Base-by-base conservation (phyloP, 2,797 vertebrate species). In the Pygocentrus nattereri region DNA sequence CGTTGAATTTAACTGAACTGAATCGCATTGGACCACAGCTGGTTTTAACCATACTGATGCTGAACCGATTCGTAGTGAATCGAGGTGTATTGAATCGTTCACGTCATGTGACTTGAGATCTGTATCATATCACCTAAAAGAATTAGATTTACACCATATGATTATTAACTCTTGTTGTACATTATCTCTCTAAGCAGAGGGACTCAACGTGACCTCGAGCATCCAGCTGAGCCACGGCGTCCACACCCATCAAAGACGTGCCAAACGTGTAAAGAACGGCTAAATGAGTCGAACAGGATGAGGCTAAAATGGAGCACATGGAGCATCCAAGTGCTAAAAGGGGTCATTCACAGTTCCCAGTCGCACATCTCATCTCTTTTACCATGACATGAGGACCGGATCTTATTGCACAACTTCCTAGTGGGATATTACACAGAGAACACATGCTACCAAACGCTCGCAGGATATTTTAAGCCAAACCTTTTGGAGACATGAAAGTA, bases 401-500 rank as follows among this genome's bases (percentile, higher is more conserved):
- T 87, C 84, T 85, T 71, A 83, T 87, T 83, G 83, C 86, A 85
- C 76, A 78, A 87, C 84, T 87, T 85, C 84, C 82, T 84, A 80
- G 68, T 74, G 86, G 68, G 82, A 85, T 80, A 87, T 87, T 78
- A 85, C 54, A 89, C 79, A 62, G 80, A 82, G 47, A 78, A 86
- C 85, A 88, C 87, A 86, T 87, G 86, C 34, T 71, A 74, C 70
- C 79, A 58, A 64, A 56, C 54, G 58, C 76, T 54, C 25, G 74
- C 23, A 15, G 79, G 86, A 85, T 87, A 87, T 87, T 87, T 87
- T 87, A 85, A 87, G 84, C 76, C 31, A 49, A 80, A 83, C 72
- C 81, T 85, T 87, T 83, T 85, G 79, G 76, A 83, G 86, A 44
- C 84, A 87, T 87, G 86, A 87, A 87, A 85, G 86, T 31, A 87